Evolutionary conservation across 2,113 vertebrate species (phyloP).

Genomic region (Muntiacus reevesi): DNA sequence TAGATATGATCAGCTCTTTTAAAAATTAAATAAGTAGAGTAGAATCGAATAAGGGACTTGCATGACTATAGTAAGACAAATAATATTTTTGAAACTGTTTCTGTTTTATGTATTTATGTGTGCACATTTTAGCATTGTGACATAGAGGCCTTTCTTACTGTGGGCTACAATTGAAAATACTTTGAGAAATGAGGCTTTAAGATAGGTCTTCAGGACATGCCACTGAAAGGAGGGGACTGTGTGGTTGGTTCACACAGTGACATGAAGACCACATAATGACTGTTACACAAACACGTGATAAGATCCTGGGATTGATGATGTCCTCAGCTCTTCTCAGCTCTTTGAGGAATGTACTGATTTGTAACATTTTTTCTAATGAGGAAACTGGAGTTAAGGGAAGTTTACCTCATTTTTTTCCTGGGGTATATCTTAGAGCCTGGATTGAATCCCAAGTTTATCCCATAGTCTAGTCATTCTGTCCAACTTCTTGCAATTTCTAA

Average conservation of each 20-base stretch:
- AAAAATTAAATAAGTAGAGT: not conserved
- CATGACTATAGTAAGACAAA: not conserved
- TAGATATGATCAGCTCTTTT: not conserved
- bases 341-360: not conserved
- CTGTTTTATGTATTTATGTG: not conserved
- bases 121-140: not conserved
- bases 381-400: not conserved
- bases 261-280: not conserved
- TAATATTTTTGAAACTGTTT: not conserved
- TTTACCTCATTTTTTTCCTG: not conserved
- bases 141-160: not conserved
- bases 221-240: not conserved
- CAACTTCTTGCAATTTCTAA: not conserved
- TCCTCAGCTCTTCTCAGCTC: not conserved
- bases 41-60: not conserved
- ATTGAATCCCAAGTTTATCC: not conserved
- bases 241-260: not conserved
- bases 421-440: not conserved
- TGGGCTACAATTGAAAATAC: not conserved
- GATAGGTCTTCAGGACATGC: not conserved
- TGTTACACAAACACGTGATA: fast-evolving
- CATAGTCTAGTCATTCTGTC: not conserved
- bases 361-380: not conserved
- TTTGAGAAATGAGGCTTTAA: not conserved
- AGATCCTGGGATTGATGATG: not conserved